Evolutionary conservation across 2,797 vertebrate species (phyloP).

Genomic region (Furcifer pardalis): DNA sequence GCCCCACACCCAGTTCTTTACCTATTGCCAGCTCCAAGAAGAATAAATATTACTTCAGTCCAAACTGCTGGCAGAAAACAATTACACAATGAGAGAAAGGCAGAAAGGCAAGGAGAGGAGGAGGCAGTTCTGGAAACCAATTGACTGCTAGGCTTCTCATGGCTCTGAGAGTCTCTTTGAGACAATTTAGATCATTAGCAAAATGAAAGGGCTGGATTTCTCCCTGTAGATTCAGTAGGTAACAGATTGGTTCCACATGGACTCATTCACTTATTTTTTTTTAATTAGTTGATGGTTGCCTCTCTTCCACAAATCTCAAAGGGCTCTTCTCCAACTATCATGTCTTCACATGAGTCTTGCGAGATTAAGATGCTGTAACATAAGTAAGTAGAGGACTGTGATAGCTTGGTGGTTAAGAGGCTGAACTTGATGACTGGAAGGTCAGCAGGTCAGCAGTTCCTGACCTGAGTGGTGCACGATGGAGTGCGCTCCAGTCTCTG

Average conservation of each 20-base stretch:
- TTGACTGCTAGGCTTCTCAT: too few species aligned
- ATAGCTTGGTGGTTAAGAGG: too few species aligned
- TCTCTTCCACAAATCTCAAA: too few species aligned
- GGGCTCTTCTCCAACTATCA: too few species aligned
- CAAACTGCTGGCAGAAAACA: background rate
- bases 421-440: too few species aligned
- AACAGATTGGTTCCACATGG: background rate
- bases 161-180: background rate
- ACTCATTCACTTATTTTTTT: too few species aligned
- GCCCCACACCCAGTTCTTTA: background rate
- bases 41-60: conserved; percentile 15
- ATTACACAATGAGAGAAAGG: background rate
- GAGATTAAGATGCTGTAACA: too few species aligned
- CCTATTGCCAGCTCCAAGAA: background rate
- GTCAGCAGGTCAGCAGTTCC: too few species aligned
- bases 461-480: too few species aligned
- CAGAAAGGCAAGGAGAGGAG: background rate
- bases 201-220: background rate
- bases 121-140: background rate
- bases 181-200: background rate
- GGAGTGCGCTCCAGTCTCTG: too few species aligned
- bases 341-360: background rate
- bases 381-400: too few species aligned
- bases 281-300: too few species aligned
- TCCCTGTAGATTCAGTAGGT: background rate